Base-by-base conservation (phyloP, 2,797 vertebrate species). In the Staurois parvus region DNA sequence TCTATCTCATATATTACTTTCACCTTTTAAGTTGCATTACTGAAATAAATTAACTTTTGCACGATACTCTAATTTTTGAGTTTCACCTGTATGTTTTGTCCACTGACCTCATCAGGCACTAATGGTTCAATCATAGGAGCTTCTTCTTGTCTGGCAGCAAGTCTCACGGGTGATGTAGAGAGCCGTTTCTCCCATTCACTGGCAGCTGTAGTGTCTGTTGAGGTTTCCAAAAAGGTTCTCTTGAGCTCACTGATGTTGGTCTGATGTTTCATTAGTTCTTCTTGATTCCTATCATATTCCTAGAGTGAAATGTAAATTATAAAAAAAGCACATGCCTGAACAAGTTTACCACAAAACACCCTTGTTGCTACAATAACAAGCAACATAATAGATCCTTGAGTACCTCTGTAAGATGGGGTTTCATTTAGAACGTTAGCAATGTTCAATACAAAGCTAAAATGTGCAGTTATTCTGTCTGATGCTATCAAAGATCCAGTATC, bases 101-200 rank as follows among this genome's bases (percentile, higher is more conserved):
- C 29, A 83, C 79, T 72, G 9, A 95, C 97, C 91, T 98, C 97
- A 94, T 97, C 95, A 83, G 90, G 95, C 85, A 97, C 94, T 88
- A 97, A 96, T 2, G 97, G 96, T 90, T 97, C 96, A 84, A 97
- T 97, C 96, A 97, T 97, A 56, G 97, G 96, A 0, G 95, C 93
- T 0, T 97, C 96, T 67, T 97, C 97, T 21, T 94, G 91, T 84
- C 96, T 93, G 81, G 90, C 93, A 0, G 96, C 96, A 88, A 94
- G 93, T 52, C 95, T 92, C 64, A 94, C 93, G 0, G 97, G 96
- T 84, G 97, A 97, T 24, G 97, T 97, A 75, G 96, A 96, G 85
- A 99, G 96, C 75, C 97, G 96, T 92, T 96, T 97, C 89, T 98
- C 98, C 97, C 98, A 99, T 84, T 99, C 98, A 0, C 96, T 97